These are phyloP conservation scores for Nettapus auritus DNA, from an alignment of 2,113 vertebrate species.

Conservation along the genomic window DNA sequence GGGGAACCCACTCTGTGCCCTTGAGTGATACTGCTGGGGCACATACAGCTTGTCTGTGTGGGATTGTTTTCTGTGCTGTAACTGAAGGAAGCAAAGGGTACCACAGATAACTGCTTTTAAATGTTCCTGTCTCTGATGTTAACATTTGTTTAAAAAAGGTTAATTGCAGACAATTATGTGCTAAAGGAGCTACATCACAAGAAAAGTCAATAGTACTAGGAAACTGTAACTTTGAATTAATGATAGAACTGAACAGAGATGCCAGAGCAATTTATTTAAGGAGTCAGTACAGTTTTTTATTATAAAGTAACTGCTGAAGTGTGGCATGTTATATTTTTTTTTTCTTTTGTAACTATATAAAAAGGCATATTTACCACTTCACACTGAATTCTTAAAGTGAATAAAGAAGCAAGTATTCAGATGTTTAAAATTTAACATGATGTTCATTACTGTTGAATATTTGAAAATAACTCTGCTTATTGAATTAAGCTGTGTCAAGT, in stretches of 20 bases:
- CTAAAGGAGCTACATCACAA: slow-evolving; percentile 41
- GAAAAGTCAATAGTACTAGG: slow-evolving; percentile 55
- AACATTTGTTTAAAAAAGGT: slow-evolving; percentile 61
- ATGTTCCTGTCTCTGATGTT: slow-evolving; percentile 32
- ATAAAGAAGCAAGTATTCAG: background rate
- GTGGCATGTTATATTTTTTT: background rate
- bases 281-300: background rate
- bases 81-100: background rate
- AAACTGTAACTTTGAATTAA: slow-evolving; percentile 62
- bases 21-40: background rate
- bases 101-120: background rate
- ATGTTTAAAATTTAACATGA: background rate
- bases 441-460: background rate
- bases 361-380: background rate
- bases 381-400: background rate
- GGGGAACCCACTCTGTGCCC: background rate
- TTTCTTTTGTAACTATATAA: background rate
- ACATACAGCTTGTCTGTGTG: fast-evolving
- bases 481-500: background rate
- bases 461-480: background rate
- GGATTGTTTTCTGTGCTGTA: background rate
- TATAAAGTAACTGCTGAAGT: background rate
- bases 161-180: slow-evolving; percentile 58
- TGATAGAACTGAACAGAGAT: slow-evolving; percentile 27
- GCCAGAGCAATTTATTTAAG: slow-evolving; percentile 34